A percentile compares a stretch with the other conserved stretches of the same genome.
These are phyloP conservation scores for Aramus guarauna DNA, from an alignment of 2,113 vertebrate genomes.

Conservation along the genomic window DNA sequence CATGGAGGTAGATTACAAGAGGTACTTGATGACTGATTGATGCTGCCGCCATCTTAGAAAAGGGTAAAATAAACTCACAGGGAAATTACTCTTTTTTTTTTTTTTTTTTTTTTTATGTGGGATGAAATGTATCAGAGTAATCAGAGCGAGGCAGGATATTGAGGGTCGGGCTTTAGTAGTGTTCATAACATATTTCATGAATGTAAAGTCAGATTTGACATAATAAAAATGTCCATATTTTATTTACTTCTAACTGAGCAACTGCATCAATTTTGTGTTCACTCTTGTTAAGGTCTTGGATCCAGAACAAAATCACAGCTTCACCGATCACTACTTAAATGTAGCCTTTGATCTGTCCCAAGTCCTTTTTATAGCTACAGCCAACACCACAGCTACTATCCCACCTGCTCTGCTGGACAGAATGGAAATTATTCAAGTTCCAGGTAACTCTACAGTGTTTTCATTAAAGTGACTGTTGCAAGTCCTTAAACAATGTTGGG, in stretches of 20 bases:
- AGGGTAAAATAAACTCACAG: neutral
- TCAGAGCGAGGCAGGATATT: neutral
- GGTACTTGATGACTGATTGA: neutral
- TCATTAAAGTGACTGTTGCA: neutral
- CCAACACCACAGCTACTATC: slow-evolving; percentile 91
- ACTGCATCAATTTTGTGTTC: neutral
- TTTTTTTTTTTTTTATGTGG: neutral
- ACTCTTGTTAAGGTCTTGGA: slow-evolving; percentile 84
- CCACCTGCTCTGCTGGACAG: slow-evolving; percentile 92
- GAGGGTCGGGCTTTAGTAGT: neutral
- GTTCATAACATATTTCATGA: neutral
- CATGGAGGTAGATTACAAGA: neutral
- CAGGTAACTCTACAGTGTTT: slow-evolving; percentile 76
- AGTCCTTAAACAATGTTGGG: neutral
- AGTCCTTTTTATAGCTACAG: slow-evolving; percentile 97
- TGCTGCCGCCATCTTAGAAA: neutral
- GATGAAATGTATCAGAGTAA: neutral
- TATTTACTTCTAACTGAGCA: neutral
- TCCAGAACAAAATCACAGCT: slow-evolving; percentile 97
- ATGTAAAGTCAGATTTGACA: neutral
- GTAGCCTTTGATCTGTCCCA: slow-evolving; percentile 97
- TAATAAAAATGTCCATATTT: neutral
- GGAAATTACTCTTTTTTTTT: too few relatives aligned
- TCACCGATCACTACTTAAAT: slow-evolving; percentile 96
- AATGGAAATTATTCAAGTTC: slow-evolving; percentile 95